These are phyloP conservation scores for Ectemnius cavifrons DNA, from an alignment of 2,888 invertebrate genomes.

Conservation along the genomic window DNA sequence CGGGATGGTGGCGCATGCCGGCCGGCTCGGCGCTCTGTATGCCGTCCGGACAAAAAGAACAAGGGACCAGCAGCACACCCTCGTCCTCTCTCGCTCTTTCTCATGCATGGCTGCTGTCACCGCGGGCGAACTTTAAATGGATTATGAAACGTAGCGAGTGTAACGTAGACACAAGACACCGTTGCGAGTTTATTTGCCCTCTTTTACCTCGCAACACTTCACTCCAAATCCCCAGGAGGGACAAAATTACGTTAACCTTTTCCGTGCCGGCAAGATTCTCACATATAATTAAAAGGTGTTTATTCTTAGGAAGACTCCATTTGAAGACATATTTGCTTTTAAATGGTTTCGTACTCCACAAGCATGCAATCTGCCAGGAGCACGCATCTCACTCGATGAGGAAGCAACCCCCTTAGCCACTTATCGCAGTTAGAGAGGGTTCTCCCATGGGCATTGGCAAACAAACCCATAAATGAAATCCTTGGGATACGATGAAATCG, in stretches of 20 bases:
- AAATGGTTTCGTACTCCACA: conserved; percentile 35
- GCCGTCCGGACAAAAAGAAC: conserved; percentile 11
- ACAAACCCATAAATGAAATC: conserved; percentile 69
- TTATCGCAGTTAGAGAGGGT: conserved; percentile 59
- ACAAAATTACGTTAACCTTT: too few species aligned
- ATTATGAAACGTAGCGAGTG: not conserved
- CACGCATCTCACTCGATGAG: conserved; percentile 48
- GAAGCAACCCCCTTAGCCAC: conserved; percentile 53
- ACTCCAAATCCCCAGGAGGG: too few species aligned
- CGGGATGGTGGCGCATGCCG: not conserved
- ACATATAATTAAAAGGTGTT: not conserved
- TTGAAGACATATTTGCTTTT: not conserved
- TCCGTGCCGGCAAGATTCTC: too few species aligned
- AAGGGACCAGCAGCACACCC: not conserved
- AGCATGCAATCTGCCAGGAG: conserved; percentile 64
- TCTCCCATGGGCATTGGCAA: conserved; percentile 53
- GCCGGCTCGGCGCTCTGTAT: not conserved
- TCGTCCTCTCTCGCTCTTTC: too few species aligned
- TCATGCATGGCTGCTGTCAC: too few species aligned
- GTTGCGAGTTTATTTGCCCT: conserved; percentile 15
- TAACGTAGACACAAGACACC: not conserved
- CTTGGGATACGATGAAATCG: conserved; percentile 36
- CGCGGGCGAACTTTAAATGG: conserved; percentile 6
- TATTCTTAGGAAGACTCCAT: conserved; percentile 6
- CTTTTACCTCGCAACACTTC: not conserved